Base-by-base conservation (phyloP, 2,797 vertebrate genomes). In the Perodicticus potto region DNA sequence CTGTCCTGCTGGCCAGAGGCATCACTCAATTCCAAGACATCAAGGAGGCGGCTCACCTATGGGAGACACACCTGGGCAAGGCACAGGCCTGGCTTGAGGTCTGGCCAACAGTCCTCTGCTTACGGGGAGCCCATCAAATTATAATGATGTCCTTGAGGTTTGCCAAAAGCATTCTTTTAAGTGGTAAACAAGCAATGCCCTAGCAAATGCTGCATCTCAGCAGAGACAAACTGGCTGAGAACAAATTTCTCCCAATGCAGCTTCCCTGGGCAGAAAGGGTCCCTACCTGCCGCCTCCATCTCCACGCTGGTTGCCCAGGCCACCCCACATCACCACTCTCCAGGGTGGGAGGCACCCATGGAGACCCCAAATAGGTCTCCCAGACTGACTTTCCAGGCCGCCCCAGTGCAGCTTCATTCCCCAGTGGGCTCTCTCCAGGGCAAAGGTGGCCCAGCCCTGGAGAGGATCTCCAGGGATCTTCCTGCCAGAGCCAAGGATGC, bases 241-340 rank as follows among this genome's bases (percentile, higher is more conserved):
- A 70, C 95, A 97, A 97, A 97, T 97, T 97, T 98, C 97, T 97
- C 89, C 82, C 91, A 49, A 96, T 94, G 91, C 97, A 96, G 97
- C 89, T 69, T 43, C 57, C 34, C 27, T 1, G 1, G 5, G 0
- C 1, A 32, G 7, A 20, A 7, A 12, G 3, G 22, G 32, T 16
- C 9, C 0, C 25, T 2, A 0, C n/a, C 45, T 25, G n/a, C 74
- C 13, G 11, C 37, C 23, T 23, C 29, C 9, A 1, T 13, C 27
- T 4, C 9, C 49, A 37, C 27, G 0, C 29, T 22, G 37, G 29
- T 20, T 2, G 7, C 61, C 81, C 32, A 23, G 43, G 43, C 61
- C 16, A 20, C 17, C 20, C 63, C 2, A 0, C 0, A 22, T 23
- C 57, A 7, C 11, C 0, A 10, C 32, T 8, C 73, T 59, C 19